Percentiles rank a stretch among this genome's conserved stretches.
These are phyloP conservation scores for Propsilocerus akamusi DNA, from an alignment of 1,140 invertebrate species.

Conservation along the genomic window DNA sequence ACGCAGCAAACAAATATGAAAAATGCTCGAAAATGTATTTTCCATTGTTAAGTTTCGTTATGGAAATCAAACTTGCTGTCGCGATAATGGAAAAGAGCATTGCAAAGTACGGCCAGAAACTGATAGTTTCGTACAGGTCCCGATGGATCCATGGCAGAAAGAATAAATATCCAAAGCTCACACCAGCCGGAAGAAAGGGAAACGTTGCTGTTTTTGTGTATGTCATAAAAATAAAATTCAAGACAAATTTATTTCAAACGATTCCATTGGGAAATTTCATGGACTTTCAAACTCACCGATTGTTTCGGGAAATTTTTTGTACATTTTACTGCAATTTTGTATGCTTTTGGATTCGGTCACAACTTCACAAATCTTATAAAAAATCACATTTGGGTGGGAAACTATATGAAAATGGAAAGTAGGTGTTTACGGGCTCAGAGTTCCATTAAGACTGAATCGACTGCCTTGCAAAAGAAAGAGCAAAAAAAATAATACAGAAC, in stretches of 20 bases:
- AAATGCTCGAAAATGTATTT: conserved; percentile 1
- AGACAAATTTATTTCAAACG: too few species aligned
- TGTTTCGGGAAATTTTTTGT: background rate
- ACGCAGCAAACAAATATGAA: background rate
- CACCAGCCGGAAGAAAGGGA: background rate
- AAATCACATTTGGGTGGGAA: too few species aligned
- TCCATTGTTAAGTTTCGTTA: background rate
- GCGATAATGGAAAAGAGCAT: background rate
- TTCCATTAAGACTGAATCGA: too few species aligned
- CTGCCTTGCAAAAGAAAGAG: too few species aligned
- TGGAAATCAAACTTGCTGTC: background rate
- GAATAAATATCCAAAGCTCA: background rate
- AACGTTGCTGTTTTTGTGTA: background rate
- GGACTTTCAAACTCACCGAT: background rate
- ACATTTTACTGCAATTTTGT: background rate
- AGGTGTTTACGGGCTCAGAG: too few species aligned
- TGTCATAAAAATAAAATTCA: too few species aligned
- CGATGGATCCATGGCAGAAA: background rate
- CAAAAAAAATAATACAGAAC: too few species aligned
- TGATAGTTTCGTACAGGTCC: background rate
- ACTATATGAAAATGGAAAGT: too few species aligned
- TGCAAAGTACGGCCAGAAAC: background rate
- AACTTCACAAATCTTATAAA: too few species aligned
- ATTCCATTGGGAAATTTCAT: too few species aligned
- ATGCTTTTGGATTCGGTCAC: too few species aligned